Base-by-base conservation (phyloP, 2,797 vertebrate species). In the Myripristis jacobus region DNA sequence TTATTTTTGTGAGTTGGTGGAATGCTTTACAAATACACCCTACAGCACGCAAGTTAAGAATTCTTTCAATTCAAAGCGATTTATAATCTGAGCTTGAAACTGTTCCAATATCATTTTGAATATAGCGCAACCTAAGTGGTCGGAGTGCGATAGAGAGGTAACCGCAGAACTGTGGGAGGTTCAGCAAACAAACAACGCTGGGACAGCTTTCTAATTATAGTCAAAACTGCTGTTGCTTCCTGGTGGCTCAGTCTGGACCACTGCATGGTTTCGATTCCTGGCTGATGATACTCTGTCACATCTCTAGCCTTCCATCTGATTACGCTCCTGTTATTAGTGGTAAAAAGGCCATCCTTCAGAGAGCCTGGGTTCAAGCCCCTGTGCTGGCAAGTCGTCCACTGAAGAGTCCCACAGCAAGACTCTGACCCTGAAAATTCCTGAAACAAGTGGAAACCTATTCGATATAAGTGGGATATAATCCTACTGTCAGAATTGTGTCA, bases 1-100 rank as follows among this genome's bases (percentile, higher is more conserved):
- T 81, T 80, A 86, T 86, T 90, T 83, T 62, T 27, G 87, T 71
- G 73, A 54, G 25, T 2, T 60, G 5, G 56, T 58, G 46, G 77
- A 85, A 86, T 87, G 73, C 70, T 79, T 54, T 71, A 41, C 67
- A 74, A 83, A 83, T 84, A 72, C 13, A 46, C 65, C 27, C 52
- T 36, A 2, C 46, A 16, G 53, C 70, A 57, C 18, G 27, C 62
- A 13, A 48, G 25, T 27, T 43, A 47, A 44, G 16, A 64, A 73
- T 70, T 0, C 11, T 69, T 71, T 66, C 15, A 53, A 66, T 59
- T 69, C 55, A 59, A 72, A 21, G 13, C 21, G 41, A 62, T 51
- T 44, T 70, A 67, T 36, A 67, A 76, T 50, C 58, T 65, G 9
- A 0, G 53, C 48, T 31, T 52, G 61, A 75, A 64, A 60, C 3